Evolutionary conservation across 30 jellyfish, hydroid and myxozoan species (phyloP).

Genomic region (Aurelia sp.): DNA sequence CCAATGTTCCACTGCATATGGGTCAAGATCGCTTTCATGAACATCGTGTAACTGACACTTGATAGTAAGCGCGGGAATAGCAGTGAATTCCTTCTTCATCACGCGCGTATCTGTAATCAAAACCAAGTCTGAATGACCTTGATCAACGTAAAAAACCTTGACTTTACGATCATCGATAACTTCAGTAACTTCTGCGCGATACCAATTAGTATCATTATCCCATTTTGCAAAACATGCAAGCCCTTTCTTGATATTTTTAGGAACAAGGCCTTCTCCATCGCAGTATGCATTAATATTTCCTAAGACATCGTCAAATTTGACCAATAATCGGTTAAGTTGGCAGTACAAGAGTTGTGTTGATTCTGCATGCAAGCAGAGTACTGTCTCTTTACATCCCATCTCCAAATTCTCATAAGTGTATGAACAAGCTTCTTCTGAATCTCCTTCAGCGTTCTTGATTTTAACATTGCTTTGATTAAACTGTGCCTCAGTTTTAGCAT

Average conservation of each 20-base stretch:
- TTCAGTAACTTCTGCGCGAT: conserved; percentile 33
- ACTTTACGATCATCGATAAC: background rate
- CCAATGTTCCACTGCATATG: conserved; percentile 45
- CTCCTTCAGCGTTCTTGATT: background rate
- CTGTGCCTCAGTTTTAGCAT: background rate
- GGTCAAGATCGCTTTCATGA: conserved; percentile 67
- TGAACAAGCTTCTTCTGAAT: background rate
- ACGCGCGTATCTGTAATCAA: conserved; percentile 31
- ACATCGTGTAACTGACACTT: conserved; percentile 78
- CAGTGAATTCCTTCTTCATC: conserved; percentile 26
- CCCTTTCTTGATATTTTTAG: conserved; percentile 4
- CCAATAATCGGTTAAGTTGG: conserved; percentile 2
- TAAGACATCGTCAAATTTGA: conserved; percentile 1
- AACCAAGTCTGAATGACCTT: conserved; percentile 61
- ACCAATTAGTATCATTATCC: conserved; percentile 26
- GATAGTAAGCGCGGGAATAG: conserved; percentile 47
- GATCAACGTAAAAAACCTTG: conserved; percentile 77
- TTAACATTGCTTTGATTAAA: background rate
- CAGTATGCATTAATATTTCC: conserved; percentile 30
- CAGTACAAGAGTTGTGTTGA: conserved; percentile 20
- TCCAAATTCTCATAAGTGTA: background rate
- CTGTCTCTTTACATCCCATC: conserved; percentile 26
- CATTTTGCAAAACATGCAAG: conserved; percentile 41
- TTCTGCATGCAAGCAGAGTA: conserved; percentile 17
- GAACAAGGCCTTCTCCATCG: background rate